Conservation (phyloP, 2,888 invertebrate species). For the Gibbula magus region DNA sequence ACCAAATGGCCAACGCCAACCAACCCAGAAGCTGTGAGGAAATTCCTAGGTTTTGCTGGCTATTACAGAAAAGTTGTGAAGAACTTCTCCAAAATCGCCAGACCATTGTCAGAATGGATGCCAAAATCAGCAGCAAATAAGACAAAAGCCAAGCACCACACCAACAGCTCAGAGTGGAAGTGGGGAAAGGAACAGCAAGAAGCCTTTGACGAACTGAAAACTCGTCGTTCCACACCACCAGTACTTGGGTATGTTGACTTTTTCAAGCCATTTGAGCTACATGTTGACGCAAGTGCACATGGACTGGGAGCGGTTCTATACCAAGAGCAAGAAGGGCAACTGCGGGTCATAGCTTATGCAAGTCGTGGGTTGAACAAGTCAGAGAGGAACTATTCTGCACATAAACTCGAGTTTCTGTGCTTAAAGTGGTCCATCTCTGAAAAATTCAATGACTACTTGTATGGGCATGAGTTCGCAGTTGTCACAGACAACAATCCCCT, state of each 20-base stretch:
- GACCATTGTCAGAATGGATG: not conserved
- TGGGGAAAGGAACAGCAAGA: not conserved
- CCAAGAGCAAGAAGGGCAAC: constrained; percentile 28
- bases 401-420: constrained; percentile 40
- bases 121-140: not conserved
- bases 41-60: not conserved
- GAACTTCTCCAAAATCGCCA: too few relatives aligned
- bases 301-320: constrained; percentile 41
- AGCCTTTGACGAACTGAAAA: not conserved
- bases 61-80: not conserved
- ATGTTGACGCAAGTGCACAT: too few relatives aligned
- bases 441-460: constrained; percentile 34
- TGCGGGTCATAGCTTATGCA: constrained; percentile 36
- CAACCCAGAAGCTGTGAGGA: not conserved
- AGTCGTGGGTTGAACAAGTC: constrained; percentile 32
- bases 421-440: constrained; percentile 44
- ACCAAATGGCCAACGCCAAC: not conserved
- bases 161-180: not conserved
- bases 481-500: constrained; percentile 33
- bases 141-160: not conserved
- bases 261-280: constrained; percentile 38
- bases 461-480: constrained; percentile 34
- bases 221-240: too few relatives aligned
- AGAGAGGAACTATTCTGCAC: constrained; percentile 38
- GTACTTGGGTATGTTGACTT: constrained; percentile 34